phyloP scores from a whole-genome alignment of 2,113 vertebrate species.

The Thalassoma bifasciatum region DNA sequence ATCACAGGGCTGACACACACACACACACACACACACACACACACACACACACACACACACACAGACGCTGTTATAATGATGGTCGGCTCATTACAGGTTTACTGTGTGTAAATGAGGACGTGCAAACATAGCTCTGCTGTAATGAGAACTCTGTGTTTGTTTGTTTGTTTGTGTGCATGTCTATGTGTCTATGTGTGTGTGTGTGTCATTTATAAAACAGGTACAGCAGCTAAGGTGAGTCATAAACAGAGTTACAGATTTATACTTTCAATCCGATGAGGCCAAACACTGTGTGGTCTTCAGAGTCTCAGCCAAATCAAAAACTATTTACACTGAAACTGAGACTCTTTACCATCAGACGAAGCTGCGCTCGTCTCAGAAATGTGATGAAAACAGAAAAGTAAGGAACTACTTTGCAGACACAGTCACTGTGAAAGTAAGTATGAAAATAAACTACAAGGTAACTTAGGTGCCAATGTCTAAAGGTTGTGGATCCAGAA shows the following conservation, averaged over 20 bases:
- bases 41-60: not conserved
- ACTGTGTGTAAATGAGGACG: conserved; percentile 6
- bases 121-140: not conserved
- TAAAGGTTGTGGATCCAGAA: too few species aligned
- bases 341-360: too few species aligned
- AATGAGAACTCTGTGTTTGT: conserved; percentile 27
- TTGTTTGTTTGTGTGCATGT: not conserved
- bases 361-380: too few species aligned
- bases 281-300: too few species aligned
- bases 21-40: not conserved
- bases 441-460: too few species aligned
- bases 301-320: too few species aligned
- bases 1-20: not conserved
- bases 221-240: not conserved
- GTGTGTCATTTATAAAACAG: not conserved
- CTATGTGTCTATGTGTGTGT: not conserved
- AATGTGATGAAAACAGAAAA: too few species aligned
- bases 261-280: not conserved
- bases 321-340: too few species aligned
- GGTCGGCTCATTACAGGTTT: conserved; percentile 17
- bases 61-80: not conserved
- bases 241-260: not conserved
- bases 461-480: too few species aligned
- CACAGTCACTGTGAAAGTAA: too few species aligned
- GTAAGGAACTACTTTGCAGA: too few species aligned